Conservation (phyloP, 2,797 vertebrate genomes). For the Cygnus olor region DNA sequence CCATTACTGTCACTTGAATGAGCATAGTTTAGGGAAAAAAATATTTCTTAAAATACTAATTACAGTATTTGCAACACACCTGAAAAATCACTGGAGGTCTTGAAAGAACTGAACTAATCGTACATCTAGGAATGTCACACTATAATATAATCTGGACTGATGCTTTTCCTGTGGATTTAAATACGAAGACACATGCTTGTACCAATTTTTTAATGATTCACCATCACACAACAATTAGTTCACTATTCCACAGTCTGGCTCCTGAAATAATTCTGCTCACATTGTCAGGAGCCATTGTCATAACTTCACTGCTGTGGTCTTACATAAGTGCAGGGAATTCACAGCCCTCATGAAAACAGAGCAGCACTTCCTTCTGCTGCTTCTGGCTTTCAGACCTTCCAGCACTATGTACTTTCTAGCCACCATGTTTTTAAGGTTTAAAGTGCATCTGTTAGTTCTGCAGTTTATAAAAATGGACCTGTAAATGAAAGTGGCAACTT, state of each 20-base stretch:
- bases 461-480: background rate
- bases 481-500: constrained; percentile 39
- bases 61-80: background rate
- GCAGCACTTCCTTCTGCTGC: background rate
- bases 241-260: background rate
- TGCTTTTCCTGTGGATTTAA: background rate
- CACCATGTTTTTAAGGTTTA: background rate
- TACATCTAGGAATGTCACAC: background rate
- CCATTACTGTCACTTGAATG: background rate
- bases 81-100: background rate
- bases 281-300: background rate
- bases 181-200: background rate
- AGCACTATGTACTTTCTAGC: background rate
- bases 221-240: background rate
- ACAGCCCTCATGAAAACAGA: background rate
- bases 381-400: background rate
- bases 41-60: background rate
- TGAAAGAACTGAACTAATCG: background rate
- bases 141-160: background rate
- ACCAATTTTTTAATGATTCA: accelerated
- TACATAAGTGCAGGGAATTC: background rate
- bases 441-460: background rate
- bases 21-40: background rate
- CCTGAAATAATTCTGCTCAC: background rate
- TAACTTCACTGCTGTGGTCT: background rate